Percentiles rank a stretch among this genome's conserved stretches.
These are phyloP conservation scores for Menura novaehollandiae DNA, from an alignment of 2,113 vertebrate species.

Conservation along the genomic window DNA sequence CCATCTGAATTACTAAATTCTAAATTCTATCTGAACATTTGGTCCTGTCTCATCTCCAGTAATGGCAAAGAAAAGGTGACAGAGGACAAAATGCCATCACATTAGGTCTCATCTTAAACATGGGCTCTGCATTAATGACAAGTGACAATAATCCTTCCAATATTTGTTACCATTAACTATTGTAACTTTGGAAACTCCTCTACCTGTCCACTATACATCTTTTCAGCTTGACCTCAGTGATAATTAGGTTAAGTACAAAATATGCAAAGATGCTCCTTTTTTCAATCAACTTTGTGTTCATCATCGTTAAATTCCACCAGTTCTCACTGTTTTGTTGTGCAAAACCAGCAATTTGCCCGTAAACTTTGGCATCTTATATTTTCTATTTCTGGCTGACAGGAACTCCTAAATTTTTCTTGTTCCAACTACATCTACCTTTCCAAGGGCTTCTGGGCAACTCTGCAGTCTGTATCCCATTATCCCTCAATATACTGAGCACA, in stretches of 20 bases:
- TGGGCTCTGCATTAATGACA: neutral
- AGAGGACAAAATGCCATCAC: neutral
- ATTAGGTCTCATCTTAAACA: neutral
- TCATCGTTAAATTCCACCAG: neutral
- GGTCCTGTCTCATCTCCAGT: neutral
- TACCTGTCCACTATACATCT: neutral
- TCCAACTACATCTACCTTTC: neutral
- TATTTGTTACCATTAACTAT: neutral
- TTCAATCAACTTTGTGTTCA: neutral
- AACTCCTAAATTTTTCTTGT: neutral
- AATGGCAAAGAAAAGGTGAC: neutral
- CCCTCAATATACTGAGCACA: neutral
- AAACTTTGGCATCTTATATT: neutral
- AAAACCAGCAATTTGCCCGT: neutral
- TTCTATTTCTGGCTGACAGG: neutral
- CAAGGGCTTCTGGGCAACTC: neutral
- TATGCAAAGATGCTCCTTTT: neutral
- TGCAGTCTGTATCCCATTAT: neutral
- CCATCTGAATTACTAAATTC: neutral
- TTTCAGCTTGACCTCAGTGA: neutral
- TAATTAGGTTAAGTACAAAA: neutral
- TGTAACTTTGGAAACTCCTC: neutral
- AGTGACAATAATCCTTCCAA: neutral
- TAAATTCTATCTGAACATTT: neutral
- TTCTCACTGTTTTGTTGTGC: neutral